Conservation (phyloP, 1,140 invertebrate genomes). For the Heliconius nattereri region DNA sequence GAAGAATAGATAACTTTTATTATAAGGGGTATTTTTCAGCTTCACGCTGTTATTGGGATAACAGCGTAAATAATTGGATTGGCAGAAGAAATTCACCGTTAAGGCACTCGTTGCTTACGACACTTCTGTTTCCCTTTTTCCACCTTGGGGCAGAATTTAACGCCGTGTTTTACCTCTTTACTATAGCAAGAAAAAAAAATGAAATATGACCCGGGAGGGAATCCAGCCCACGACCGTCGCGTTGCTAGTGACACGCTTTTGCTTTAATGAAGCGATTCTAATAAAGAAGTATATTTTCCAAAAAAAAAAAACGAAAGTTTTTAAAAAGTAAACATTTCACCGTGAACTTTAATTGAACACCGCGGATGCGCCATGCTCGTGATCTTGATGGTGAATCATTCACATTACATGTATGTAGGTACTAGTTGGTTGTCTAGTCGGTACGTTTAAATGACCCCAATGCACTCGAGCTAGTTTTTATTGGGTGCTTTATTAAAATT, state of each 20-base stretch:
- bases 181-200: no score
- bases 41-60: no score
- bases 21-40: background rate
- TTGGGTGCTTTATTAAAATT: conserved; percentile 35
- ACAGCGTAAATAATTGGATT: no score
- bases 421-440: background rate
- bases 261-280: no score
- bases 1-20: background rate
- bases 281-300: no score
- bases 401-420: background rate
- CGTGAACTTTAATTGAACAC: background rate
- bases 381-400: conserved; percentile 25
- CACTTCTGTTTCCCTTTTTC: background rate
- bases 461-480: conserved; percentile 38
- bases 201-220: no score
- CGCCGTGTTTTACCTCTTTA: background rate
- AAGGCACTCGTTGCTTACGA: no score
- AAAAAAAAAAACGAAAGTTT: background rate
- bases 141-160: no score
- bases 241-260: no score
- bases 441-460: conserved; percentile 32
- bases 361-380: background rate
- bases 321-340: background rate
- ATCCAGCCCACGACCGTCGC: no score
- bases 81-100: no score